Base-by-base conservation (phyloP, 2,888 invertebrate species). In the Epinotia bilunana region DNA sequence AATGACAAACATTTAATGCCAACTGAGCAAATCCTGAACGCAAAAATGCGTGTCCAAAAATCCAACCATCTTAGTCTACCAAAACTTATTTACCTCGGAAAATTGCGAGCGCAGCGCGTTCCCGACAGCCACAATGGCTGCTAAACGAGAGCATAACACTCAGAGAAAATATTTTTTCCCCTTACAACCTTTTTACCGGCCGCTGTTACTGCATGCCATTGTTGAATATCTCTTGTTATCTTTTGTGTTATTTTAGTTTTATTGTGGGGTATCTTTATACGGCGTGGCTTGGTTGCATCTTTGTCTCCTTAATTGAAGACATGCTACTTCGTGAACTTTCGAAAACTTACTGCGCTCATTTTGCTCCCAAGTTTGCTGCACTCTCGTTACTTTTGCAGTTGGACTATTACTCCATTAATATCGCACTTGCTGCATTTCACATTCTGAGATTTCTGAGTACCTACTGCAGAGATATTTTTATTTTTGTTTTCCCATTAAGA, bases 211-310 rank as follows among this genome's bases (percentile, higher is more conserved):
- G 69, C 62, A 70, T 68, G 18, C 73, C 71, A 80, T 83, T 83
- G 83, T 82, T 79, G 78, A 71, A 74, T 76, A 74, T 81, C 78
- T 79, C 82, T 82, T 82, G 81, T 83, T 82, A 83, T 83, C 83
- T 81, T 61, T 63, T 72, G 74, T 78, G 79, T 81, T 83, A 81
- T 81, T 80, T 80, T 79, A 77, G 76, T 83, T 83, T 81, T 82
- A 83, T 80, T 79, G 80, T 79, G 67, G 75, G 75, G 80, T 67
- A 76, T 74, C 53, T 65, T 72, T 43, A 49, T 64, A 63, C 58
- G 39, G 55, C 49, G 18, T 67, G 39, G 62, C 58, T 63, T 43
- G 60, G 61, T 62, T 62, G 46, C 62, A 65, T 65, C 20, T 71
- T 65, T 61, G 68, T 69, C 57, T 69, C 60, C 62, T 49, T 46